Percentiles rank a stretch among this genome's conserved stretches.
These are phyloP conservation scores for Altica lythri DNA, from an alignment of 2,888 invertebrate genomes.

Conservation along the genomic window DNA sequence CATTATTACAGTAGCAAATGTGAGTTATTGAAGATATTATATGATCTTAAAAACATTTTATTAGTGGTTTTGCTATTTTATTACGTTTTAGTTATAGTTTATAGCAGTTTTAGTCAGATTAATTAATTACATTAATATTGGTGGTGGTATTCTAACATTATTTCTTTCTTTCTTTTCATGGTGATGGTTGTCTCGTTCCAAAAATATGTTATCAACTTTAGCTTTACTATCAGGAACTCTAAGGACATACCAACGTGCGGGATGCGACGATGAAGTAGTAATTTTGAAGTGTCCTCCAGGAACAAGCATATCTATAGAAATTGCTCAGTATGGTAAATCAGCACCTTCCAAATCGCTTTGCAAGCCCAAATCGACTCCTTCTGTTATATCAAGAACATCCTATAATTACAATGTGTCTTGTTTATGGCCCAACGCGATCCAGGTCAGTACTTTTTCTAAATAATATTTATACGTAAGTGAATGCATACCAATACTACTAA, in stretches of 20 bases:
- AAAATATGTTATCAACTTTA: conserved; percentile 53
- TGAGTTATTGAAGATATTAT: too few relatives aligned
- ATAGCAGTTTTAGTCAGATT: too few relatives aligned
- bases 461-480: too few relatives aligned
- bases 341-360: conserved; percentile 51
- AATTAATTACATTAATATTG: neutral
- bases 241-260: conserved; percentile 87
- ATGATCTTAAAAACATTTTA: too few relatives aligned
- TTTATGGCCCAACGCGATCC: conserved; percentile 75
- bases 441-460: conserved; percentile 72
- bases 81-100: too few relatives aligned
- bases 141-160: conserved; percentile 9
- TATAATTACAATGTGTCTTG: conserved; percentile 71
- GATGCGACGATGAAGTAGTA: conserved; percentile 90
- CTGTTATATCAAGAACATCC: conserved; percentile 54
- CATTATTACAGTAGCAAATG: too few relatives aligned
- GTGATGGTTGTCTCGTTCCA: too few relatives aligned
- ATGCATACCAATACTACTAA: too few relatives aligned
- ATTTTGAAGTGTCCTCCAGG: conserved; percentile 87
- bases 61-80: neutral
- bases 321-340: conserved; percentile 86
- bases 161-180: conserved; percentile 4
- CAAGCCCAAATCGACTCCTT: conserved; percentile 42
- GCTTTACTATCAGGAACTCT: conserved; percentile 89
- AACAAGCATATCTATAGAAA: conserved; percentile 88